phyloP scores from a whole-genome alignment of 1,140 invertebrate genomes.

The Bursaphelenchus mucronatus region DNA sequence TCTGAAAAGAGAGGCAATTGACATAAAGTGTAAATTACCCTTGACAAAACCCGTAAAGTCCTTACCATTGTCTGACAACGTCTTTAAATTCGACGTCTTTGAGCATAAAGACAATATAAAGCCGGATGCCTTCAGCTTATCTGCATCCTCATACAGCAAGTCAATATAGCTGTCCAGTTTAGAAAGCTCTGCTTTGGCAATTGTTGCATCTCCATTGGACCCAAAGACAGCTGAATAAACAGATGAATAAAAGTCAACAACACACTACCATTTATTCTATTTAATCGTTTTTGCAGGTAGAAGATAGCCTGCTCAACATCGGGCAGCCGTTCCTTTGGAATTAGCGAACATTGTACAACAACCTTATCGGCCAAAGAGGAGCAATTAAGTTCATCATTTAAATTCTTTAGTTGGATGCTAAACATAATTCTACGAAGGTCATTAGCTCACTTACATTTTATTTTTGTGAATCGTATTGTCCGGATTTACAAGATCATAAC shows the following conservation, averaged over 20 bases:
- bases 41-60: conserved; percentile 7
- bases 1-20: conserved; percentile 67
- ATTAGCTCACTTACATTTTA: conserved; percentile 62
- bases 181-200: conserved; percentile 1
- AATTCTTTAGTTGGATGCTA: conserved; percentile 75
- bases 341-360: conserved; percentile 79
- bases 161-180: conserved; percentile 76
- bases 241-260: background rate
- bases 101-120: conserved; percentile 82
- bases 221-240: conserved; percentile 15
- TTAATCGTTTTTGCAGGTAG: conserved; percentile 79
- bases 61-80: conserved; percentile 81
- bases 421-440: conserved; percentile 30
- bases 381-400: conserved; percentile 76
- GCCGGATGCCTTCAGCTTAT: conserved; percentile 86
- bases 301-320: conserved; percentile 87
- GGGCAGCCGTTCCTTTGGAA: conserved; percentile 75
- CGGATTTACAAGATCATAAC: conserved; percentile 68
- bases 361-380: conserved; percentile 76
- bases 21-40: conserved; percentile 6
- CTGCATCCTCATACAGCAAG: conserved; percentile 87
- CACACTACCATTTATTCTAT: conserved; percentile 36
- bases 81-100: conserved; percentile 86
- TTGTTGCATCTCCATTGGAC: conserved; percentile 5
- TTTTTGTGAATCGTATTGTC: conserved; percentile 18